Evolutionary conservation across 2,888 invertebrate species (phyloP), one percentile per base, ranked within the genome.

Genomic region (Pherbina coryleti): DNA sequence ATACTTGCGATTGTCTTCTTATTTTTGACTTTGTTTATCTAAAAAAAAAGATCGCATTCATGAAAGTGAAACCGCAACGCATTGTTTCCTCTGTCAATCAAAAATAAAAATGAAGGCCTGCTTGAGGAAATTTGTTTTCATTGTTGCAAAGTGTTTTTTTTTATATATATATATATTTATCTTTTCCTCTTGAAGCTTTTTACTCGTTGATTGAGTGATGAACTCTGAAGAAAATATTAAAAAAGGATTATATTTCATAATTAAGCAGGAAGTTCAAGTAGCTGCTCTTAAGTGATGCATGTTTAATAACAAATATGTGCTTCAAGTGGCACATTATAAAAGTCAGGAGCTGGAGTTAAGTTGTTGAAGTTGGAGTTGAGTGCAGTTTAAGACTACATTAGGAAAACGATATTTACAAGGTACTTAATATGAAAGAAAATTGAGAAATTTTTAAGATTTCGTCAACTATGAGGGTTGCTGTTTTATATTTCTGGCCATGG

Each of bases 1-100:
- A 25, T 62, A 62, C 28, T 62, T 28, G 14, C 25, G 31, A 17
- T 62, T 17, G 19, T 37, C n/a, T 8, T 37, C n/a, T 8, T 64
- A n/a, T 31, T 69, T 44, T 19, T 44, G 25, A n/a, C 34, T 72
- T 72, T 53, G 22, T 72, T 57, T 55, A 14, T 11, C 25, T 53
- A 72, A 51, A 34, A 71, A 71, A 71, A 71, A 72, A 72, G 11
- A 57, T 72, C 72, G 37, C 57, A 17, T 72, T 60, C 57, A 57
- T 37, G 22, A 57, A 72, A 57, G 57, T 57, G 72, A 44, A 72
- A 72, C 72, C 72, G 37, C 22, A 72, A 31, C 34, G 28, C 57
- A 57, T 69, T 72, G 37, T 72, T 62, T 62, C 28, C 60, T 28
- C 14, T 62, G 67, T n/a, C 37, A 19, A 11, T 19, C 67, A 37